These are phyloP conservation scores for Bos indicus DNA, from an alignment of 2,113 vertebrate species.

Conservation along the genomic window DNA sequence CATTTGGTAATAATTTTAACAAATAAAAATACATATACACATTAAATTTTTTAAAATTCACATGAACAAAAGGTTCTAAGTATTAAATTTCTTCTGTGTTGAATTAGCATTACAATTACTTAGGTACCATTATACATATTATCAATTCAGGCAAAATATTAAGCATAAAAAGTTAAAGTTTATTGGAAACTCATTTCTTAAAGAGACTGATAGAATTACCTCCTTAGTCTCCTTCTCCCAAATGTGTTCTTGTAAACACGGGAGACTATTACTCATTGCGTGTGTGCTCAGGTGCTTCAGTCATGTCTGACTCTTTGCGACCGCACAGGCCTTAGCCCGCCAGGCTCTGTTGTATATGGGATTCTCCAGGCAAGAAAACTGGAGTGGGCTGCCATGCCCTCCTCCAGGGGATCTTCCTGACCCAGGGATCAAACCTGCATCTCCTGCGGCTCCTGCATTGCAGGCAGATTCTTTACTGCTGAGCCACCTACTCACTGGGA, in stretches of 20 bases:
- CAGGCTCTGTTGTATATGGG: not conserved
- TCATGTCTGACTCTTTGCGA: not conserved
- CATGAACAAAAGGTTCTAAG: not conserved
- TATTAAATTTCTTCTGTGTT: not conserved
- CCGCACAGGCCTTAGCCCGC: not conserved
- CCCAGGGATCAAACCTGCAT: not conserved
- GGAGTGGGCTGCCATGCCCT: not conserved
- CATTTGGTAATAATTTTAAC: not conserved
- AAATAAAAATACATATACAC: not conserved
- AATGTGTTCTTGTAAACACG: not conserved
- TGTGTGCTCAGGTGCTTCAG: not conserved
- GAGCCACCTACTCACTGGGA: not conserved
- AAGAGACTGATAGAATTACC: not conserved
- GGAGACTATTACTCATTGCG: not conserved
- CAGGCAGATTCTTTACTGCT: not conserved
- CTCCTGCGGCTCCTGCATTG: not conserved
- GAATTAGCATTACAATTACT: not conserved
- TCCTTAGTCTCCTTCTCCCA: not conserved
- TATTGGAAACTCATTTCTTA: not conserved
- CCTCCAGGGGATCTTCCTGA: not conserved
- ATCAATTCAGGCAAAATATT: not conserved
- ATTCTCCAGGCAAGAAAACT: not conserved
- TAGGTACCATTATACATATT: not conserved
- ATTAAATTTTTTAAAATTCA: not conserved
- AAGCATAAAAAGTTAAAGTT: not conserved